These are phyloP conservation scores for Eumaeus atala DNA, from an alignment of 1,140 invertebrate genomes.

Conservation along the genomic window DNA sequence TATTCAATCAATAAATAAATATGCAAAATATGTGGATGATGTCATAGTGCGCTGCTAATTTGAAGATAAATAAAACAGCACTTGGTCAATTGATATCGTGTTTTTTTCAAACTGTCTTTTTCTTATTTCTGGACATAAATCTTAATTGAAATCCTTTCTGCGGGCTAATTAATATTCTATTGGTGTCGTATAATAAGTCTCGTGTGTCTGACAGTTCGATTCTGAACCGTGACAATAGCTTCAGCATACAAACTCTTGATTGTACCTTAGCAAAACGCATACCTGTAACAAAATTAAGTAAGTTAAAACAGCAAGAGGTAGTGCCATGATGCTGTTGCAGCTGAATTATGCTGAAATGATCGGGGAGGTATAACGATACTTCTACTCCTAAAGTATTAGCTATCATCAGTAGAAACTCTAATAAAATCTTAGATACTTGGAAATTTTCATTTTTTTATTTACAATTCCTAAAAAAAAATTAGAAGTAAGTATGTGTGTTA, in stretches of 20 bases:
- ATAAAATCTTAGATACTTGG: not conserved
- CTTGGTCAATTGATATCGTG: not conserved
- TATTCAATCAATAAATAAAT: not conserved
- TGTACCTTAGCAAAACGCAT: slow-evolving; percentile 21
- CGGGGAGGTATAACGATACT: not conserved
- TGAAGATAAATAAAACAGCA: not conserved
- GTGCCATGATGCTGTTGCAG: not conserved
- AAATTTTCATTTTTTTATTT: too few relatives aligned
- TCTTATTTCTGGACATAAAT: not conserved
- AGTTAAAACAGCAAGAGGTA: not conserved
- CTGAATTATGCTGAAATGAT: not conserved
- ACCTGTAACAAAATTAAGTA: slow-evolving; percentile 12
- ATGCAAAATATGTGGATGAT: too few relatives aligned
- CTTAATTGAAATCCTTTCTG: not conserved
- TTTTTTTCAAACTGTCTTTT: not conserved
- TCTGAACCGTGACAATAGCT: slow-evolving; percentile 17
- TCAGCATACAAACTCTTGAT: slow-evolving; percentile 12
- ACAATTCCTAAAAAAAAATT: too few relatives aligned
- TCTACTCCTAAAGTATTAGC: too few relatives aligned
- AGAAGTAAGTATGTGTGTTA: too few relatives aligned
- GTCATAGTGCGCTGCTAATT: not conserved
- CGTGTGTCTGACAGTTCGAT: slow-evolving; percentile 12
- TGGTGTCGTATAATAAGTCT: slow-evolving; percentile 13
- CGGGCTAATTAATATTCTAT: not conserved
- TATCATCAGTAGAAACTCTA: not conserved